Base-by-base conservation (phyloP, 1,140 invertebrate species). In the Drosophila elegans region DNA sequence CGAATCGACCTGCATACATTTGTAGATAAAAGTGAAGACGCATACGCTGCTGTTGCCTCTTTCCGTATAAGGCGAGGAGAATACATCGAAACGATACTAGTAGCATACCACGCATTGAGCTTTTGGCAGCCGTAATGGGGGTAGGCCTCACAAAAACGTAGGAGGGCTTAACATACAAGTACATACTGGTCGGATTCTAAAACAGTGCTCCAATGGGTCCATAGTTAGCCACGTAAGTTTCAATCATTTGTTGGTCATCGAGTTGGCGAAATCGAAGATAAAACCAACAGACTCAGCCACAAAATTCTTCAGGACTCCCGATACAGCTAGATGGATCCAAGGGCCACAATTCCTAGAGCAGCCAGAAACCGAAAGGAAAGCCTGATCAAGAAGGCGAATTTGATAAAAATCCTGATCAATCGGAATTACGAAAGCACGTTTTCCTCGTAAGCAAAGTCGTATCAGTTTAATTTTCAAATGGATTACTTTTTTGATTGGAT, bases 161-260 rank as follows among this genome's bases (percentile, higher is more conserved):
- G 12, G 46, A 29, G 9, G 12, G 7, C 46, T 13, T 2, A 49
- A 48, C 3, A 48, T 48, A 1, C 12, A 48, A 48, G 11, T 3
- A 25, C 45, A 46, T 46, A 12, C 44, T 25, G 45, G 16, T 25
- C 34, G 3, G 16, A 39, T 21, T 53, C 34, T 39, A 39, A 39
- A 53, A 54, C 52, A 10, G 16, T 54, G 27, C 52, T 54, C 10
- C 36, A 54, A 32, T 41, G n/a, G n/a, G n/a, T n/a, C n/a, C n/a
- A n/a, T n/a, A n/a, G n/a, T n/a, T n/a, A n/a, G n/a, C n/a, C n/a
- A 16, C 13, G 51, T 7, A 53, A 53, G 11, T 38, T 38, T 21
- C 6, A 25, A 12, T 11, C 53, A 9, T 42, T 55, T 2, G 38
- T 55, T 3, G 42, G 11, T 25, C 38, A 55, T 55, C 27, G 25